These are phyloP conservation scores for Harpagus bidentatus DNA, from an alignment of 2,113 vertebrate species.

Conservation along the genomic window DNA sequence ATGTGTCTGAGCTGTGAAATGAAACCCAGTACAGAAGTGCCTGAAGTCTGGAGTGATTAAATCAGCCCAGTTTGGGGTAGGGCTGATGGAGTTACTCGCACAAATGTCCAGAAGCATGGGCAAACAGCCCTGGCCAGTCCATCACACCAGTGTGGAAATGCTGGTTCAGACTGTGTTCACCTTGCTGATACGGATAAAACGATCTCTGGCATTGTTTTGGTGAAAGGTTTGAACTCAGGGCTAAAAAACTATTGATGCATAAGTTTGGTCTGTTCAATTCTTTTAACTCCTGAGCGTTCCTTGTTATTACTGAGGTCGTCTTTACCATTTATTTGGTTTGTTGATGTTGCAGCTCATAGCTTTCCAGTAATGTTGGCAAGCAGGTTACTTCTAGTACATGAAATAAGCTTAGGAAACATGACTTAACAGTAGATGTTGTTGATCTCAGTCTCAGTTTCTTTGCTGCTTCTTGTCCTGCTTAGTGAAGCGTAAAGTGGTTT, in stretches of 20 bases:
- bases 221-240: not conserved
- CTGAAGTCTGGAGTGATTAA: not conserved
- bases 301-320: not conserved
- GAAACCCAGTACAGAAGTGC: not conserved
- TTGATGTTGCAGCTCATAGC: not conserved
- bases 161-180: not conserved
- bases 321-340: not conserved
- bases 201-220: not conserved
- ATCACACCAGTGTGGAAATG: not conserved
- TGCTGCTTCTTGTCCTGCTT: not conserved
- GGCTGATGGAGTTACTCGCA: not conserved
- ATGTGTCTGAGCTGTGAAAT: fast-evolving
- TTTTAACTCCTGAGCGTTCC: not conserved
- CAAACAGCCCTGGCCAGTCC: not conserved
- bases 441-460: not conserved
- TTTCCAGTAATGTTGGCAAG: not conserved
- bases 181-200: fast-evolving
- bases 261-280: not conserved
- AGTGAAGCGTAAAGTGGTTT: not conserved
- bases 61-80: not conserved
- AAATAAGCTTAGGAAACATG: not conserved
- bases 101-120: not conserved
- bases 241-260: not conserved
- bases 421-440: not conserved
- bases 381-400: not conserved